These are phyloP conservation scores for Carcina quercana DNA, from an alignment of 2,888 invertebrate genomes.

Conservation along the genomic window DNA sequence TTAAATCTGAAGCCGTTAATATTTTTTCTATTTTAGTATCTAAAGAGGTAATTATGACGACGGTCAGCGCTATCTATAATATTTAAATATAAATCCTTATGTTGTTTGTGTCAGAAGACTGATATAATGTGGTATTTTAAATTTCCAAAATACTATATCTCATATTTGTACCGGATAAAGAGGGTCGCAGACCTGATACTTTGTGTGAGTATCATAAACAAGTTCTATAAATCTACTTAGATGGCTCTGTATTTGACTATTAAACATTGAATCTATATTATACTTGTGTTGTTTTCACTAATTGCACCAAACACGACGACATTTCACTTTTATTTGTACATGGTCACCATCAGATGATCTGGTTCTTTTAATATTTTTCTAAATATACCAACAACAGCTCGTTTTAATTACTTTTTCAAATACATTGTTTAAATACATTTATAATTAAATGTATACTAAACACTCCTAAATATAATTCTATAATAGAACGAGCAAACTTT, in stretches of 20 bases:
- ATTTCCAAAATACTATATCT: conserved; percentile 48
- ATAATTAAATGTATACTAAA: conserved; percentile 54
- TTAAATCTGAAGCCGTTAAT: no score
- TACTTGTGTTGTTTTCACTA: conserved; percentile 48
- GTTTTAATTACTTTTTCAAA: conserved; percentile 46
- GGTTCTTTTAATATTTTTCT: conserved; percentile 70
- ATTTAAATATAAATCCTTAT: conserved; percentile 53
- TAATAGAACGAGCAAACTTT: conserved; percentile 71
- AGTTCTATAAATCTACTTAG: conserved; percentile 52
- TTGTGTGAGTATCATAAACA: conserved; percentile 31
- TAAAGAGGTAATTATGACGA: conserved; percentile 56
- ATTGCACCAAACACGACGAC: conserved; percentile 40
- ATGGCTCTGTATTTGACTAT: conserved; percentile 69
- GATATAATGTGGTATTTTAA: no score
- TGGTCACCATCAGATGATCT: conserved; percentile 82
- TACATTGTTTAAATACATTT: conserved; percentile 53
- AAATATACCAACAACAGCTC: conserved; percentile 75
- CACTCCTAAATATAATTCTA: conserved; percentile 72
- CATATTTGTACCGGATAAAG: conserved; percentile 61
- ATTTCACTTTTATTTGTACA: conserved; percentile 77
- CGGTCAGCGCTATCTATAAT: conserved; percentile 42
- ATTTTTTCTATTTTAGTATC: conserved; percentile 60
- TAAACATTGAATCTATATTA: conserved; percentile 56
- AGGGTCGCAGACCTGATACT: conserved; percentile 33
- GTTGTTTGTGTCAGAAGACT: conserved; percentile 32